These are phyloP conservation scores for Dastarcus helophoroides DNA, from an alignment of 2,888 invertebrate genomes.

Conservation along the genomic window DNA sequence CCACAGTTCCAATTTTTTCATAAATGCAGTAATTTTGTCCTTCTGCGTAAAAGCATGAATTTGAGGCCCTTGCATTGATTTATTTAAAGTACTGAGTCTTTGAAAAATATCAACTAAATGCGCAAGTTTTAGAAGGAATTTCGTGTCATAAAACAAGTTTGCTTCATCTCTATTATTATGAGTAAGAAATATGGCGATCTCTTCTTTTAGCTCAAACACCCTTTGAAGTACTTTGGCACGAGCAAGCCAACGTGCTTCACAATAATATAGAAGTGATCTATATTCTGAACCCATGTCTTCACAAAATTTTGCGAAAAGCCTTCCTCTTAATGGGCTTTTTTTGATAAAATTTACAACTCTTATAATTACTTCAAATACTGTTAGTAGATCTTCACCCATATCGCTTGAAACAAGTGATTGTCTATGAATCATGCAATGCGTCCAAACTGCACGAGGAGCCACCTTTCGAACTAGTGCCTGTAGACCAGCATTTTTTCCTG, in stretches of 20 bases:
- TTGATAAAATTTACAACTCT: slow-evolving; percentile 8
- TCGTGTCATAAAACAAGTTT: slow-evolving; percentile 8
- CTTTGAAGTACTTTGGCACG: slow-evolving; percentile 11
- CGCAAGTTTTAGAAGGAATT: slow-evolving; percentile 12
- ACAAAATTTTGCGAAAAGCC: slow-evolving; percentile 10
- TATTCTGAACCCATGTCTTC: slow-evolving; percentile 10
- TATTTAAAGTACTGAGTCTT: slow-evolving; percentile 12
- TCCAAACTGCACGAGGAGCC: slow-evolving; percentile 7
- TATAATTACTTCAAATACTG: slow-evolving; percentile 5
- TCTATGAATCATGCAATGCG: slow-evolving; percentile 8
- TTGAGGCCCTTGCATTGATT: slow-evolving; percentile 13
- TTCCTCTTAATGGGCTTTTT: slow-evolving; percentile 11
- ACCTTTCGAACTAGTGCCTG: slow-evolving; percentile 7
- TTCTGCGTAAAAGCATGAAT: slow-evolving; percentile 10
- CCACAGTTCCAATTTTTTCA: slow-evolving; percentile 13
- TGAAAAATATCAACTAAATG: slow-evolving; percentile 13
- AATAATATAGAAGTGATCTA: slow-evolving; percentile 10
- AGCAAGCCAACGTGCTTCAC: slow-evolving; percentile 11
- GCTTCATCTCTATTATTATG: slow-evolving; percentile 10
- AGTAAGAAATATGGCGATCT: slow-evolving; percentile 9
- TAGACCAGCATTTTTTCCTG: slow-evolving; percentile 5
- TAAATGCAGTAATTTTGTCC: slow-evolving; percentile 12
- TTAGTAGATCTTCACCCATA: slow-evolving; percentile 5
- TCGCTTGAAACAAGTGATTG: slow-evolving; percentile 7
- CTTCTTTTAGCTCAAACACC: slow-evolving; percentile 11